Evolutionary conservation across 2,113 vertebrate genomes (phyloP).

Genomic region (Psettodes erumei): DNA sequence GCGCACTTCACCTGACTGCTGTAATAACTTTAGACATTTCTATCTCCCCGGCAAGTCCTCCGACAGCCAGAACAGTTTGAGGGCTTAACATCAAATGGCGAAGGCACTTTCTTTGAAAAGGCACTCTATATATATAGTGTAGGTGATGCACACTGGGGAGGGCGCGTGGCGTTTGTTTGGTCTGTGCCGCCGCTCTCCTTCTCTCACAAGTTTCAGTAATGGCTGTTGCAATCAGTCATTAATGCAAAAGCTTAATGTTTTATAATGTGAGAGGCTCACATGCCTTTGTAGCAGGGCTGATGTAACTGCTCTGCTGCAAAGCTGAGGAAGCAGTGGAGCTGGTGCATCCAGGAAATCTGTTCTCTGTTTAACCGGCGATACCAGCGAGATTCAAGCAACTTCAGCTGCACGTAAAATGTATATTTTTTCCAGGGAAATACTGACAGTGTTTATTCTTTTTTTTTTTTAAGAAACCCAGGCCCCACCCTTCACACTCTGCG

Average conservation of each 20-base stretch:
- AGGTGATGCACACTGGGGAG: conserved; percentile 55
- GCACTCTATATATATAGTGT: conserved; percentile 47
- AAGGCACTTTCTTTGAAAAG: conserved; percentile 57
- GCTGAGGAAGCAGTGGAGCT: conserved; percentile 45
- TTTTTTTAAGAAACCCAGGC: neutral
- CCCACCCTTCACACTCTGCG: conserved; percentile 30
- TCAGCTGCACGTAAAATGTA: neutral
- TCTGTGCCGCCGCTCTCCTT: conserved; percentile 41
- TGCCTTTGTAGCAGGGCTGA: conserved; percentile 51
- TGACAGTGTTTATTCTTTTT: neutral
- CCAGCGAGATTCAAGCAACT: conserved; percentile 25
- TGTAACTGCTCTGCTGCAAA: conserved; percentile 47
- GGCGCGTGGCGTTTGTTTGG: conserved; percentile 55
- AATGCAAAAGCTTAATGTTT: conserved; percentile 62
- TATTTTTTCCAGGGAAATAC: conserved; percentile 4
- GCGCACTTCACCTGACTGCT: conserved; percentile 70
- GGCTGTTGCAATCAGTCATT: conserved; percentile 69
- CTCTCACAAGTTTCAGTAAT: conserved; percentile 45
- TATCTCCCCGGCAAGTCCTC: conserved; percentile 59
- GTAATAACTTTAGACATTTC: conserved; percentile 74
- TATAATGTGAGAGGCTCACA: conserved; percentile 48
- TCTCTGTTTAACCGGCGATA: conserved; percentile 46
- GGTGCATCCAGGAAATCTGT: conserved; percentile 56
- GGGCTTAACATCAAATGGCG: conserved; percentile 66
- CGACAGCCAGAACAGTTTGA: conserved; percentile 55